phyloP scores from a whole-genome alignment of 1,140 invertebrate species.

The Nymphalis io region DNA sequence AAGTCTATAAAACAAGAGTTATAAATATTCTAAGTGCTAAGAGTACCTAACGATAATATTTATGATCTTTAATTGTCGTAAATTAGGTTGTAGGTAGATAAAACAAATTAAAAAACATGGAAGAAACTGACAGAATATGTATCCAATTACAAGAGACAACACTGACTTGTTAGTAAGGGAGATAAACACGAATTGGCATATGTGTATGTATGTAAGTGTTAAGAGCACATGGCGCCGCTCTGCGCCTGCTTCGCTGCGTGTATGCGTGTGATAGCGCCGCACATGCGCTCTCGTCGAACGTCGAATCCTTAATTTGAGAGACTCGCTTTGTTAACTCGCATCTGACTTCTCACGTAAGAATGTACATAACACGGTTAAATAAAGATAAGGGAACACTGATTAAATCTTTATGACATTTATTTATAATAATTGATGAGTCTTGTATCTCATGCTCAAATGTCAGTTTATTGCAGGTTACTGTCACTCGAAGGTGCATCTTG shows the following conservation, averaged over 20 bases:
- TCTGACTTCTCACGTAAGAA: background rate
- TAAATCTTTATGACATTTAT: background rate
- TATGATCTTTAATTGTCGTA: too few species aligned
- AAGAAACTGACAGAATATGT: conserved; percentile 1
- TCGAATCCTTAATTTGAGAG: background rate
- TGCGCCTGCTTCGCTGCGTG: background rate
- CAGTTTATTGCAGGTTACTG: too few species aligned
- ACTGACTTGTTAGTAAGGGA: conserved; percentile 11
- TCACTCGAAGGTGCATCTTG: background rate
- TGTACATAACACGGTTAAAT: background rate
- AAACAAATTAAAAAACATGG: background rate
- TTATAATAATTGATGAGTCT: background rate
- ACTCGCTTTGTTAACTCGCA: background rate
- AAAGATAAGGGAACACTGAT: background rate
- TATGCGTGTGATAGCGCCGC: background rate
- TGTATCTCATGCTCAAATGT: too few species aligned
- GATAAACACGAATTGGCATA: conserved; percentile 11
- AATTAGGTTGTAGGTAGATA: too few species aligned
- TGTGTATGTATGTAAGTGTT: background rate
- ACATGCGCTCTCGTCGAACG: background rate
- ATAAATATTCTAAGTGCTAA: background rate
- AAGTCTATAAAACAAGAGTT: background rate
- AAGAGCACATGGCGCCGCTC: conserved; percentile 14
- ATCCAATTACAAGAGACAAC: conserved; percentile 12
- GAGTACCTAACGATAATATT: background rate